Evolutionary conservation across 1,140 invertebrate species (phyloP), one percentile per base, ranked within the genome.

Genomic region (Chrysopa pallens): DNA sequence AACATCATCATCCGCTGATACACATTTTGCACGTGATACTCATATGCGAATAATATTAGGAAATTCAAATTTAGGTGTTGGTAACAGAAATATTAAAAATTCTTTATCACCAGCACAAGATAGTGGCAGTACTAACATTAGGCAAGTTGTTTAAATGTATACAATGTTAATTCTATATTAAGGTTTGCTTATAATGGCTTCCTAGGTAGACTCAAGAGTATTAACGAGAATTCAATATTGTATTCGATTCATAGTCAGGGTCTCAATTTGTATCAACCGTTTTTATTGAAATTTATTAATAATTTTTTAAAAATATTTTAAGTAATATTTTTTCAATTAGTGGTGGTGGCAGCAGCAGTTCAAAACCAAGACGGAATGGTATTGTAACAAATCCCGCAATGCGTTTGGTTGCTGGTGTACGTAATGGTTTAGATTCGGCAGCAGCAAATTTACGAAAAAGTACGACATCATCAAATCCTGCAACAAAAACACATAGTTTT

Each of bases 301-400:
- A 23, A 23, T 23, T 23, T 23, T 3, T 23, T 23, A 13, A 48
- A 31, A 15, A 36, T 28, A 14, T 37, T 29, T 49, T 35, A 42
- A 17, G 27, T 55, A 52, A 43, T 54, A 59, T 33, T 58, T 58
- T 46, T 51, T 54, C 53, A 38, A 47, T 41, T 29, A 43, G 39
- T 56, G 46, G 46, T 60, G 57, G 14, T 53, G 48, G 6, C 45
- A 43, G 1, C 46, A 48, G n/a, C 42, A 66, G 65, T 58, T 57
- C 69, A 48, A 81, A 80, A 60, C 70, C 72, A 54, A 80, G 79
- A 60, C 72, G 87, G 46, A 92, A 91, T 57, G 87, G 88, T 5
- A 87, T 91, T 46, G 85, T 90, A 7, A 89, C 86, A 4, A 93
- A 93, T 60, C 88, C 88, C 31, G 88, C 86, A 42, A 77, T 88